These are phyloP conservation scores for Herminia tarsipennalis DNA, from an alignment of 2,888 invertebrate genomes.

Conservation along the genomic window DNA sequence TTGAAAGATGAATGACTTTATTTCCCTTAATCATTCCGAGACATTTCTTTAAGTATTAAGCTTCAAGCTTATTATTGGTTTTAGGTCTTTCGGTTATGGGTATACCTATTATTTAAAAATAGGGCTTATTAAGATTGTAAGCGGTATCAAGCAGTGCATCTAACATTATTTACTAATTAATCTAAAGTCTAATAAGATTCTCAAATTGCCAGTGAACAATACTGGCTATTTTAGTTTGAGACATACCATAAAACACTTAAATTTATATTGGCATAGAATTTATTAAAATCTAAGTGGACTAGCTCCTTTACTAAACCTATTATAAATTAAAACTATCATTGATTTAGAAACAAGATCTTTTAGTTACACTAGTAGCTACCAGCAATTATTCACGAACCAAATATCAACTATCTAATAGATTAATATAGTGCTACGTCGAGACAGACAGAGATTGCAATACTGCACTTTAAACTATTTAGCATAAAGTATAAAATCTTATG, in stretches of 20 bases:
- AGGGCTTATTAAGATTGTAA: conserved; percentile 17
- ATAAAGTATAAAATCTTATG: neutral
- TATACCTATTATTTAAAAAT: conserved; percentile 6
- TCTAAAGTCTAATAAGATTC: conserved; percentile 42
- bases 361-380: conserved; percentile 31
- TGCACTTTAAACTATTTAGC: neutral
- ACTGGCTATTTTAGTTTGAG: conserved; percentile 59
- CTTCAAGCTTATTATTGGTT: too few species aligned
- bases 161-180: conserved; percentile 26
- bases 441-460: too few species aligned
- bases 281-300: conserved; percentile 75
- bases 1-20: too few species aligned
- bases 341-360: conserved; percentile 41
- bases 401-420: neutral
- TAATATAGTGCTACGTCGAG: neutral
- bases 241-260: conserved; percentile 57
- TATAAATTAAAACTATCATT: conserved; percentile 38
- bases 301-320: conserved; percentile 76
- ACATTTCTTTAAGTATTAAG: too few species aligned
- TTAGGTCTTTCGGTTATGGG: too few species aligned
- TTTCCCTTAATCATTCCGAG: too few species aligned
- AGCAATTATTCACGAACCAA: neutral
- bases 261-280: conserved; percentile 67
- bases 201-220: conserved; percentile 40
- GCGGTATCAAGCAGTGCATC: conserved; percentile 28